These are phyloP conservation scores for Nyctibius bracteatus DNA, from an alignment of 2,113 vertebrate genomes.

Conservation along the genomic window DNA sequence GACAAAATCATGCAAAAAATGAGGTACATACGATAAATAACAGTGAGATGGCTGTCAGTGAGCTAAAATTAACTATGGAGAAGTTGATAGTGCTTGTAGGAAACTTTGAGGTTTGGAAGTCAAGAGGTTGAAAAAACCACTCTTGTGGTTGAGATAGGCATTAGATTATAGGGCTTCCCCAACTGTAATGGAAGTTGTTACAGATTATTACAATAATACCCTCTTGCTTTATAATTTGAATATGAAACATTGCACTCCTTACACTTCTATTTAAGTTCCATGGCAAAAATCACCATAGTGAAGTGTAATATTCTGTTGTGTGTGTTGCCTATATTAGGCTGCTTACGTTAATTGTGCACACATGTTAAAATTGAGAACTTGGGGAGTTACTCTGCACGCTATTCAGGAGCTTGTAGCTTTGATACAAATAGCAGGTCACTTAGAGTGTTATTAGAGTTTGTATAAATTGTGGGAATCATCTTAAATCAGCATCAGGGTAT, in stretches of 20 bases:
- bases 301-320: background rate
- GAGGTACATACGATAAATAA: background rate
- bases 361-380: background rate
- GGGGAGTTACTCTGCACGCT: accelerated
- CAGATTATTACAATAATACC: background rate
- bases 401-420: background rate
- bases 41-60: background rate
- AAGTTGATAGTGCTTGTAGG: background rate
- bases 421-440: background rate
- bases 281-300: background rate
- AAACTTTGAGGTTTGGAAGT: background rate
- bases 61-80: background rate
- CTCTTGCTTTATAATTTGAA: background rate
- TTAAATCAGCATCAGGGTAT: background rate
- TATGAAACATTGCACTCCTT: background rate
- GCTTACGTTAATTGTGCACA: background rate
- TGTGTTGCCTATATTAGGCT: background rate
- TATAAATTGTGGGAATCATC: background rate
- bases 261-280: background rate
- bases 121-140: background rate
- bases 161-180: background rate
- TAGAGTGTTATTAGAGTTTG: background rate
- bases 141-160: background rate
- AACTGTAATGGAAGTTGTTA: background rate
- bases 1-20: background rate